Percentiles rank a stretch among this genome's conserved stretches.
Conservation (phyloP, 2,888 invertebrate species). For the Synergus gifuensis region DNA sequence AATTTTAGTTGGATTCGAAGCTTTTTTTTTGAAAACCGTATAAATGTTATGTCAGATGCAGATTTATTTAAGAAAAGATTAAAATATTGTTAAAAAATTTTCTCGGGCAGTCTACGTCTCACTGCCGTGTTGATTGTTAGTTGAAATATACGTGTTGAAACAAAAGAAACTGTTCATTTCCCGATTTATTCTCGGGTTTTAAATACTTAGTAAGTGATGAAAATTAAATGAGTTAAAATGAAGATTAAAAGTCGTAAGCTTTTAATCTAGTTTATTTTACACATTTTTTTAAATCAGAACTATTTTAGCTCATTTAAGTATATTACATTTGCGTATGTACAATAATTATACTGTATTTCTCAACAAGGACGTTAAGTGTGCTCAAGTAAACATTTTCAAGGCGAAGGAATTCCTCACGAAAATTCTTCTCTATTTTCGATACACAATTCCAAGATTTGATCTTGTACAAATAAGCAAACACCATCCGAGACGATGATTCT, state of each 20-base stretch:
- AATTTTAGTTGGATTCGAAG: slow-evolving; percentile 9
- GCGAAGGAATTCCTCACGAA: slow-evolving; percentile 13
- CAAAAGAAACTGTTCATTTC: neutral
- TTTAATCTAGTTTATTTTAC: slow-evolving; percentile 27
- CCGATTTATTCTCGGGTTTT: neutral
- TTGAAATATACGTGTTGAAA: slow-evolving; percentile 47
- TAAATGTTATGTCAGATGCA: slow-evolving; percentile 37
- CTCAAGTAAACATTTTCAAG: slow-evolving; percentile 20
- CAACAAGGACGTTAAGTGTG: slow-evolving; percentile 37
- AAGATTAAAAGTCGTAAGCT: slow-evolving; percentile 25
- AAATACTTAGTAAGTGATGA: neutral
- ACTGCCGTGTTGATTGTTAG: slow-evolving; percentile 45
- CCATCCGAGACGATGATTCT: slow-evolving; percentile 2
- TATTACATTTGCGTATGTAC: slow-evolving; percentile 33
- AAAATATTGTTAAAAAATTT: slow-evolving; percentile 44
- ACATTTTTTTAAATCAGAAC: slow-evolving; percentile 28
- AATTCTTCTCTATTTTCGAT: slow-evolving; percentile 8
- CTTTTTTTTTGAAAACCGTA: slow-evolving; percentile 9
- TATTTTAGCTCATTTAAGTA: slow-evolving; percentile 25
- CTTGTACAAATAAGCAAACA: slow-evolving; percentile 35
- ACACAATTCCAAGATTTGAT: slow-evolving; percentile 4
- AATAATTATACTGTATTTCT: slow-evolving; percentile 38
- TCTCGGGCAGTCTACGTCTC: neutral
- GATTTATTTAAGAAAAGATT: slow-evolving; percentile 29
- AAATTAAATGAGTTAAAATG: slow-evolving; percentile 11